Evolutionary conservation across 30 jellyfish, hydroid and myxozoan species (phyloP).

Genomic region (Turritopsis rubra): DNA sequence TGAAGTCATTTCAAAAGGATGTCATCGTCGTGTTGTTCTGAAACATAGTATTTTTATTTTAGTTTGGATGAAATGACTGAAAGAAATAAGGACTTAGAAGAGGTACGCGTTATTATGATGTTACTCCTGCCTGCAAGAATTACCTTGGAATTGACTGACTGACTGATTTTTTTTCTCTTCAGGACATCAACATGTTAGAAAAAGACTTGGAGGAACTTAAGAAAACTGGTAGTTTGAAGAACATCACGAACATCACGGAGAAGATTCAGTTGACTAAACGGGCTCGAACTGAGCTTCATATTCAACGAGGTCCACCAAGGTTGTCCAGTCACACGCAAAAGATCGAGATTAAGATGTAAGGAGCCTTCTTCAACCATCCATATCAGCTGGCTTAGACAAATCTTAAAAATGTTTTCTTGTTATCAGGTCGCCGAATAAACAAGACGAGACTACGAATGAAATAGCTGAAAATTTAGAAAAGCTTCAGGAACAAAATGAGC

Average conservation of each 20-base stretch:
- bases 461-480: slow-evolving; percentile 21
- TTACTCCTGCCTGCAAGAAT: too few relatives aligned
- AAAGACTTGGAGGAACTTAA: slow-evolving; percentile 54
- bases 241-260: slow-evolving; percentile 56
- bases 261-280: slow-evolving; percentile 76
- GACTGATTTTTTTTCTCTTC: not conserved
- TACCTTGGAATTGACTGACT: not conserved
- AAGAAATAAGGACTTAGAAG: slow-evolving; percentile 30
- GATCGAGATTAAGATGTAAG: slow-evolving; percentile 33
- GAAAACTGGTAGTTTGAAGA: slow-evolving; percentile 37
- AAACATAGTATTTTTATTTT: not conserved
- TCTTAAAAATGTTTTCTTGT: not conserved
- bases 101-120: slow-evolving; percentile 13
- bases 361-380: too few relatives aligned
- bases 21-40: too few relatives aligned
- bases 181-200: slow-evolving; percentile 55
- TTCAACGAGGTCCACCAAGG: slow-evolving; percentile 81
- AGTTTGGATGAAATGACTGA: slow-evolving; percentile 28
- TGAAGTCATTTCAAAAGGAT: too few relatives aligned
- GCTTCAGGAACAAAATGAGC: slow-evolving; percentile 42
- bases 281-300: slow-evolving; percentile 90
- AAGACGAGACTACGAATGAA: not conserved
- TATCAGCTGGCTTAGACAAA: too few relatives aligned
- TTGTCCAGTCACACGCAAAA: not conserved
- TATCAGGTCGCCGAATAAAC: slow-evolving; percentile 5